phyloP scores from a whole-genome alignment of 1,140 invertebrate genomes.

The Hetaerina americana region DNA sequence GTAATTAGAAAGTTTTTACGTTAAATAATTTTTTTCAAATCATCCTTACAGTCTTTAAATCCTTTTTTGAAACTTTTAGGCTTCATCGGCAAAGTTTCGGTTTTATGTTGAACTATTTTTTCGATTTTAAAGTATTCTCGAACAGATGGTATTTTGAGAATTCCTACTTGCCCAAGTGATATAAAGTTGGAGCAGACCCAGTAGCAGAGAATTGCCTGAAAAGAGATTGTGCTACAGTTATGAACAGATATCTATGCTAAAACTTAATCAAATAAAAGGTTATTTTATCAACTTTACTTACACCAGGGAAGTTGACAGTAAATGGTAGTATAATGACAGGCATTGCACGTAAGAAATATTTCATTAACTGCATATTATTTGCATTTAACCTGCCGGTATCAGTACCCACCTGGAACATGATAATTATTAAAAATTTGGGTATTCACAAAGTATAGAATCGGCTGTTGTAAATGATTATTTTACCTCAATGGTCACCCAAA shows the following conservation, averaged over 20 bases:
- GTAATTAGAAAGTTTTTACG: conserved; percentile 10
- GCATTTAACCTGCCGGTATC: conserved; percentile 51
- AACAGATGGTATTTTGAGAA: conserved; percentile 63
- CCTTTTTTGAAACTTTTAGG: conserved; percentile 65
- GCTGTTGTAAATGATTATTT: conserved; percentile 10
- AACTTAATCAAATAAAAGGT: background rate
- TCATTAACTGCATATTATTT: conserved; percentile 51
- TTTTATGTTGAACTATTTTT: conserved; percentile 37
- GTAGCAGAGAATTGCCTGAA: conserved; percentile 74
- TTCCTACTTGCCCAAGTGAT: conserved; percentile 65
- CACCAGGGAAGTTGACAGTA: conserved; percentile 75
- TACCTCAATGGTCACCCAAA: conserved; percentile 69
- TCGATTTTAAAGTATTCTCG: conserved; percentile 70
- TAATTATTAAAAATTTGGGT: conserved; percentile 11
- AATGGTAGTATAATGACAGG: conserved; percentile 76
- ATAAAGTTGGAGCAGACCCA: conserved; percentile 85
- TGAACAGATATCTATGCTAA: background rate
- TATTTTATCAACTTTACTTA: conserved; percentile 29
- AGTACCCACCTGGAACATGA: conserved; percentile 48
- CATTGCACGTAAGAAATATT: conserved; percentile 55
- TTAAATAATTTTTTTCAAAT: background rate
- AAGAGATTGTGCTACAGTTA: conserved; percentile 16
- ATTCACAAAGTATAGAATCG: background rate
- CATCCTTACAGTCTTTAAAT: conserved; percentile 66
- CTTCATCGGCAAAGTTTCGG: conserved; percentile 42